Evolutionary conservation across 1,140 invertebrate genomes (phyloP).

Genomic region (Magallana ariakensis): DNA sequence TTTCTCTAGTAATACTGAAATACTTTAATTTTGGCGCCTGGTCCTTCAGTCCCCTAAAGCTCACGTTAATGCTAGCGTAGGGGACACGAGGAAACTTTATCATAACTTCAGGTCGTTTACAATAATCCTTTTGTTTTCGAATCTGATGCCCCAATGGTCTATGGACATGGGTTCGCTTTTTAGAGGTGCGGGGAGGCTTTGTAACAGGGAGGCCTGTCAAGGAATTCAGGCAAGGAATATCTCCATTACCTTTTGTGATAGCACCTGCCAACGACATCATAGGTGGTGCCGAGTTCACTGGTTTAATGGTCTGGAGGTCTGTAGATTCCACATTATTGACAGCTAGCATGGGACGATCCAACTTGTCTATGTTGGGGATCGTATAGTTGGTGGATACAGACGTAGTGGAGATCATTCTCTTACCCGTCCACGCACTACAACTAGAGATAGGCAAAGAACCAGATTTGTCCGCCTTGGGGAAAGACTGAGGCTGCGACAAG

Average conservation of each 20-base stretch:
- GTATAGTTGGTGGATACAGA: slow-evolving; percentile 72
- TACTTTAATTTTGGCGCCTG: slow-evolving; percentile 69
- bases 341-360: slow-evolving; percentile 59
- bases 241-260: slow-evolving; percentile 71
- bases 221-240: slow-evolving; percentile 61
- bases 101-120: slow-evolving; percentile 61
- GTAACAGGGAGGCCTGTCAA: slow-evolving; percentile 64
- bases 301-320: slow-evolving; percentile 70
- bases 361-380: slow-evolving; percentile 60
- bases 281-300: slow-evolving; percentile 31
- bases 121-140: slow-evolving; percentile 51
- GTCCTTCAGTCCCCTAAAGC: slow-evolving; percentile 62
- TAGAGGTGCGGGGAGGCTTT: slow-evolving; percentile 55
- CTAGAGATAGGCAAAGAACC: slow-evolving; percentile 45
- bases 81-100: slow-evolving; percentile 71
- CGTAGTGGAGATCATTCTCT: slow-evolving; percentile 70
- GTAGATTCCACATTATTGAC: slow-evolving; percentile 74
- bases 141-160: slow-evolving; percentile 56
- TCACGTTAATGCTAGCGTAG: slow-evolving; percentile 70
- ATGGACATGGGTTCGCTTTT: slow-evolving; percentile 57
- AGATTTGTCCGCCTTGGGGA: slow-evolving; percentile 53
- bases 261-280: slow-evolving; percentile 27
- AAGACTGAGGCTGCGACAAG: slow-evolving; percentile 45
- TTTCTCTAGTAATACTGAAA: slow-evolving; percentile 64
- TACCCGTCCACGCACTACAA: slow-evolving; percentile 50